phyloP scores from a whole-genome alignment of 2,888 invertebrate genomes.

The Anthophora plumipes region DNA sequence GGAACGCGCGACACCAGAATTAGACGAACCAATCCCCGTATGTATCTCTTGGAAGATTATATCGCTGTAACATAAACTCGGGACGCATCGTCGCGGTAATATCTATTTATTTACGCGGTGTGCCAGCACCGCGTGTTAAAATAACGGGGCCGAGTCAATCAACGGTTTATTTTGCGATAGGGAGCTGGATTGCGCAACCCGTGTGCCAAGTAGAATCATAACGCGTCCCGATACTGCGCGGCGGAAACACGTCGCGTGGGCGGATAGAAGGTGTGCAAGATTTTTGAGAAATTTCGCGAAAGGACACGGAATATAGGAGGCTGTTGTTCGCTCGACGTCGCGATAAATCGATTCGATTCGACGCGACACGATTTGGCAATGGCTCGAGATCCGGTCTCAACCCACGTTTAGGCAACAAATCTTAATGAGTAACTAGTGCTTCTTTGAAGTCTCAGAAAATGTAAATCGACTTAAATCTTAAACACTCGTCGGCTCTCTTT shows the following conservation, averaged over 20 bases:
- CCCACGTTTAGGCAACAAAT: constrained; percentile 26
- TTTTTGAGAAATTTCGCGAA: constrained; percentile 9
- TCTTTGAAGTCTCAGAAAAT: constrained; percentile 43
- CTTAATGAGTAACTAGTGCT: constrained; percentile 33
- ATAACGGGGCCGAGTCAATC: constrained; percentile 58
- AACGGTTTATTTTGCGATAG: constrained; percentile 53
- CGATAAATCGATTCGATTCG: constrained; percentile 18
- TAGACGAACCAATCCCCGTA: background rate
- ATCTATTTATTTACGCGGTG: constrained; percentile 47
- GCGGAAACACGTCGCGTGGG: constrained; percentile 25
- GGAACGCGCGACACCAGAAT: background rate
- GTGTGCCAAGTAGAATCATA: constrained; percentile 4
- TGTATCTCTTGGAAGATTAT: constrained; percentile 6
- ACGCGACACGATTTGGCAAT: background rate
- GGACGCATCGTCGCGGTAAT: background rate
- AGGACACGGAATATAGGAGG: background rate
- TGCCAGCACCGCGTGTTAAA: constrained; percentile 45
- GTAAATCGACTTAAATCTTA: constrained; percentile 53
- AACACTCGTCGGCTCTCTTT: constrained; percentile 30
- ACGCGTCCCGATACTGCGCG: background rate
- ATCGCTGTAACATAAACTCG: background rate
- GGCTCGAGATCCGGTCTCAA: background rate
- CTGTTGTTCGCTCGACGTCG: background rate
- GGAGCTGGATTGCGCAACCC: constrained; percentile 48
- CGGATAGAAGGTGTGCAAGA: background rate